phyloP scores from a whole-genome alignment of 2,113 vertebrate genomes.

The Rattus rattus region DNA sequence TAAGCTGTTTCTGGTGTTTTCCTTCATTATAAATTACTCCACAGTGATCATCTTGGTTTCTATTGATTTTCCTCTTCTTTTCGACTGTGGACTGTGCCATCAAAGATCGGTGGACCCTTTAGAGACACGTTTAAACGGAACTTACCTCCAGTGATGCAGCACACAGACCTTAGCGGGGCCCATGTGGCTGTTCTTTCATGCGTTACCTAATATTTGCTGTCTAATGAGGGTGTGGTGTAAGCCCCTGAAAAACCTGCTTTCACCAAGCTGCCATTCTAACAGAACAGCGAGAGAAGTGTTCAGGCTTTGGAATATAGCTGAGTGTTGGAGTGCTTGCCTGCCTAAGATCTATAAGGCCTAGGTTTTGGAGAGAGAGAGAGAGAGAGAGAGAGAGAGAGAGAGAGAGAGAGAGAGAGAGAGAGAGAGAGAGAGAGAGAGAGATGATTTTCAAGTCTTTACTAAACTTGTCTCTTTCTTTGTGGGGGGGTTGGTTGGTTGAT shows the following conservation, averaged over 20 bases:
- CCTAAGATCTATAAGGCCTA: not conserved
- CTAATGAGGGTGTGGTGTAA: constrained; percentile 1
- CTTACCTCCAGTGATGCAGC: not conserved
- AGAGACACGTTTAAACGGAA: not conserved
- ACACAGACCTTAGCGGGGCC: not conserved
- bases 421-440: not conserved
- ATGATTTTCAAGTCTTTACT: not conserved
- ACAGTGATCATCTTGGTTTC: constrained; percentile 57
- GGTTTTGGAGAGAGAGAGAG: not conserved
- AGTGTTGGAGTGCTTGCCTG: not conserved
- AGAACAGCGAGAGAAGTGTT: not conserved
- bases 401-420: not conserved
- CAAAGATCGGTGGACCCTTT: not conserved
- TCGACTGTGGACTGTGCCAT: constrained; percentile 46
- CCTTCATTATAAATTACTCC: constrained; percentile 66
- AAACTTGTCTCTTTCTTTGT: not conserved
- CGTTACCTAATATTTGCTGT: not conserved
- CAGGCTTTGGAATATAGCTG: not conserved
- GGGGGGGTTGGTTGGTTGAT: too few relatives aligned
- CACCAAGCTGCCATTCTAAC: not conserved
- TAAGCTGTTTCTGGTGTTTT: constrained; percentile 64
- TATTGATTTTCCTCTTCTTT: constrained; percentile 42
- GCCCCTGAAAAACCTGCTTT: not conserved
- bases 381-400: not conserved
- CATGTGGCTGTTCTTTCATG: not conserved